Percentiles rank a stretch among this genome's conserved stretches.
phyloP scores from a whole-genome alignment of 2,797 vertebrate species.

The Pantherophis alleghaniensis region DNA sequence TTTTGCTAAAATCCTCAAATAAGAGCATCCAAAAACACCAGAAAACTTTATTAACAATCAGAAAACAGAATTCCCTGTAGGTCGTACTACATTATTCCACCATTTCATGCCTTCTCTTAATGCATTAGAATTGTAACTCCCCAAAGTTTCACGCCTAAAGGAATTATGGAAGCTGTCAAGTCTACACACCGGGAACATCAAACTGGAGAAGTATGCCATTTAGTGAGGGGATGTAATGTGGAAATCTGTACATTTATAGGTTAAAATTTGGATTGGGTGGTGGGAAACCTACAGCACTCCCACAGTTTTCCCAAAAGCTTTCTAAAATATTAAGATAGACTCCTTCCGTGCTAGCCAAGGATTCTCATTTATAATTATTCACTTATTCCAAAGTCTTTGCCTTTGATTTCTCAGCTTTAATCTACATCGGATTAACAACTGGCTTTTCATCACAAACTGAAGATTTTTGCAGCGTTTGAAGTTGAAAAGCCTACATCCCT shows the following conservation, averaged over 20 bases:
- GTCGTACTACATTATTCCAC: background rate
- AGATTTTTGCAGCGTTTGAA: conserved; percentile 21
- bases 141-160: background rate
- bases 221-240: background rate
- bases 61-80: background rate
- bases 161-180: background rate
- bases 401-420: conserved; percentile 3
- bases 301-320: background rate
- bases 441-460: conserved; percentile 1
- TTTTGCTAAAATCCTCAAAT: background rate
- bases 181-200: background rate
- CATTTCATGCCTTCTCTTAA: background rate
- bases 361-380: background rate
- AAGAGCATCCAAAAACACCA: background rate
- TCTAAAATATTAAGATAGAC: background rate
- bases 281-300: background rate
- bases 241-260: background rate
- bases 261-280: background rate
- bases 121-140: background rate
- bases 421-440: conserved; percentile 2
- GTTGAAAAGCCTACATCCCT: conserved; percentile 8
- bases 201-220: background rate
- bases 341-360: background rate
- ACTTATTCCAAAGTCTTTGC: background rate
- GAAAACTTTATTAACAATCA: background rate